Conservation (phyloP, 2,113 vertebrate genomes). For the Toxostoma redivivum region DNA sequence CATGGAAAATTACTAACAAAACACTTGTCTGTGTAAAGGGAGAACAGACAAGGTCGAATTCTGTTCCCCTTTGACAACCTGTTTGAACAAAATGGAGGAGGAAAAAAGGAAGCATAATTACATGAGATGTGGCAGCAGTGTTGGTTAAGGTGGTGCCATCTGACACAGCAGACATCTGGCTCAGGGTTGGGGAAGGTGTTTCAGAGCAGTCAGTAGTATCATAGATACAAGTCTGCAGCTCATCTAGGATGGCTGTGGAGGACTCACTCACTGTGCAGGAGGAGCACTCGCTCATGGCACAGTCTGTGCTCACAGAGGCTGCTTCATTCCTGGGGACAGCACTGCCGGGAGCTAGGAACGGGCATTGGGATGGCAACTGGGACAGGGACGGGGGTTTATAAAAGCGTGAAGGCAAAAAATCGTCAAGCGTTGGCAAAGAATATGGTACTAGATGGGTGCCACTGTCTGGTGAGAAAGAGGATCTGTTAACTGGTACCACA, state of each 20-base stretch:
- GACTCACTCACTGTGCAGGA: conserved; percentile 68
- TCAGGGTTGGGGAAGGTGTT: conserved; percentile 86
- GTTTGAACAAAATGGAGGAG: conserved; percentile 31
- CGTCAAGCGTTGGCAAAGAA: conserved; percentile 66
- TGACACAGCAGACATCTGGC: conserved; percentile 81
- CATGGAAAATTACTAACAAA: neutral
- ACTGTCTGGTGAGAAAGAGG: conserved; percentile 60
- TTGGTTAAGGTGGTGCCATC: conserved; percentile 78
- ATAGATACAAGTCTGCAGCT: conserved; percentile 81
- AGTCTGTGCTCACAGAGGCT: conserved; percentile 76
- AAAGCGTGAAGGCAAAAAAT: conserved; percentile 66
- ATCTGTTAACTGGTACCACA: conserved; percentile 52
- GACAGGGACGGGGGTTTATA: conserved; percentile 66
- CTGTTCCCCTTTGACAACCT: conserved; percentile 38
- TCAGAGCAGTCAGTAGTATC: conserved; percentile 79
- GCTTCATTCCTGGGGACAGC: conserved; percentile 1
- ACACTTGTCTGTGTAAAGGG: neutral
- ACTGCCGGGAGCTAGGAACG: conserved; percentile 17
- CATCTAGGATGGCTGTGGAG: conserved; percentile 81
- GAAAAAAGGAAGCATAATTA: conserved; percentile 82
- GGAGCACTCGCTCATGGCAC: conserved; percentile 82
- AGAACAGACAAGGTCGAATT: neutral
- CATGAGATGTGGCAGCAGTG: conserved; percentile 79
- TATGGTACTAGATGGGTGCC: conserved; percentile 71
- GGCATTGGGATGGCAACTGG: conserved; percentile 44